Percentiles rank a stretch among this genome's conserved stretches.
Evolutionary conservation across 2,888 invertebrate species (phyloP).

Genomic region (Chrysotoxum bicinctum): DNA sequence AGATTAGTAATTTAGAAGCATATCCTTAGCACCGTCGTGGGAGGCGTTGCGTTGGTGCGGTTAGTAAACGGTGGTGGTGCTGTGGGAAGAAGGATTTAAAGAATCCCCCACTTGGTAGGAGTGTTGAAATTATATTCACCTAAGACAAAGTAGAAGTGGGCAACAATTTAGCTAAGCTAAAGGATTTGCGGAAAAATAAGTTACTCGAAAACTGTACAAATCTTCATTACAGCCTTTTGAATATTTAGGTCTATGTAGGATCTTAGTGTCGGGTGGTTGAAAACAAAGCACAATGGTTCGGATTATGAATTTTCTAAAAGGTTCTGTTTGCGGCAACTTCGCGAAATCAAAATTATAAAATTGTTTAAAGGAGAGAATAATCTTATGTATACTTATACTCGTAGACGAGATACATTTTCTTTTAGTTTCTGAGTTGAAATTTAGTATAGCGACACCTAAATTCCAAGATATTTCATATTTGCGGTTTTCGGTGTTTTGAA

Average conservation of each 20-base stretch:
- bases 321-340: no score
- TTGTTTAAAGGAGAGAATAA: no score
- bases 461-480: no score
- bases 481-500: no score
- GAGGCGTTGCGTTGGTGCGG: not conserved
- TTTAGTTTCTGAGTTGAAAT: no score
- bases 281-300: not conserved
- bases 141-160: not conserved
- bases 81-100: not conserved
- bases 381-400: no score
- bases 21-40: slow-evolving; percentile 6
- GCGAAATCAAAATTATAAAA: no score
- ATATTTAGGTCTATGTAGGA: not conserved
- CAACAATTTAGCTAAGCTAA: slow-evolving; percentile 41
- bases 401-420: no score
- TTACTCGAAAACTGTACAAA: slow-evolving; percentile 40
- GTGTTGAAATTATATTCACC: slow-evolving; percentile 17
- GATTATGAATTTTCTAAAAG: not conserved
- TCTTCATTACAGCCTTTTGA: slow-evolving; percentile 26
- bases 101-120: not conserved
- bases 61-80: not conserved
- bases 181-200: slow-evolving; percentile 41
- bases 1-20: slow-evolving; percentile 58
- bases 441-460: no score
- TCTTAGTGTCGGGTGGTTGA: not conserved